Evolutionary conservation across 2,113 vertebrate genomes (phyloP).

Genomic region (Megaleporinus macrocephalus): DNA sequence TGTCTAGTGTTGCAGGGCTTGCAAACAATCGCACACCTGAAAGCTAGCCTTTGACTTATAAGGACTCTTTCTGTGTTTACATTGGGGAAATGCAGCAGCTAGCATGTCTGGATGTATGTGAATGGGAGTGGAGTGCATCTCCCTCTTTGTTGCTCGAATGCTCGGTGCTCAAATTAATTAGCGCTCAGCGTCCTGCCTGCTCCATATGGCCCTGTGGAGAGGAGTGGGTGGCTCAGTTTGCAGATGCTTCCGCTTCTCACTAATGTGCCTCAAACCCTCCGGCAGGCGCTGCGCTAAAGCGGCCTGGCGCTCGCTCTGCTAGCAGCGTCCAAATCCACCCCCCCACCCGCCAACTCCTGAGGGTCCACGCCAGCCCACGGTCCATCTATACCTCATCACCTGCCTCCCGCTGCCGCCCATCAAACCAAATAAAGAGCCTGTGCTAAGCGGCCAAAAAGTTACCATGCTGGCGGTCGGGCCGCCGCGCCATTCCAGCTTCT

Average conservation of each 20-base stretch:
- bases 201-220: conserved; percentile 50
- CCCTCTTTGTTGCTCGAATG: conserved; percentile 36
- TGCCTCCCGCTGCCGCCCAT: conserved; percentile 41
- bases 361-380: conserved; percentile 32
- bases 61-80: neutral
- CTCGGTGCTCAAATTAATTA: conserved; percentile 49
- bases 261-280: conserved; percentile 31
- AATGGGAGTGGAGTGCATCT: neutral
- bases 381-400: conserved; percentile 41
- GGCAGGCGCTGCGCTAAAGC: conserved; percentile 27
- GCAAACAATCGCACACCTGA: neutral
- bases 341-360: conserved; percentile 14
- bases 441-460: conserved; percentile 3
- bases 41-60: neutral
- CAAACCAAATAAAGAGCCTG: conserved; percentile 23
- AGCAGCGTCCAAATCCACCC: conserved; percentile 25
- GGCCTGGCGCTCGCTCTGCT: conserved; percentile 29
- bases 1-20: neutral
- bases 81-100: neutral
- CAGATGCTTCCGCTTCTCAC: conserved; percentile 30
- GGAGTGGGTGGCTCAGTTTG: conserved; percentile 20
- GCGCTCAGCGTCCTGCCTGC: conserved; percentile 43
- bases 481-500: neutral
- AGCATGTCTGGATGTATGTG: neutral
- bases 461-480: conserved; percentile 6